Evolutionary conservation across 1,140 invertebrate species (phyloP), one percentile per base, ranked within the genome.

Genomic region (Papilio polytes): DNA sequence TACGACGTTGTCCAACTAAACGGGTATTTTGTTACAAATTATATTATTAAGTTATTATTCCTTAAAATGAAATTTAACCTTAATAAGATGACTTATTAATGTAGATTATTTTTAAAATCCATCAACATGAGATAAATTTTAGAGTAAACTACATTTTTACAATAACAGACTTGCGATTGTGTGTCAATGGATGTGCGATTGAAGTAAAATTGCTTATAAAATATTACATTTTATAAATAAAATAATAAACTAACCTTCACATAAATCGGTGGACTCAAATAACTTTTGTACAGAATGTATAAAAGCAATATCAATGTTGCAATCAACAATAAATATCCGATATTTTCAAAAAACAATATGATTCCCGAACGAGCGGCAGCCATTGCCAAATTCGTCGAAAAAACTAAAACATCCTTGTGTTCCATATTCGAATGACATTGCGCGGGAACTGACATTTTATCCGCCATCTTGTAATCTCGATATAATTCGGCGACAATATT

Each of bases 251-350:
- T 89, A 48, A 92, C 90, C 88, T 87, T 91, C 51, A 81, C 82
- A 82, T 89, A 91, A 18, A 87, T 76, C 0, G 90, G 81, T 3
- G 89, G 91, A 78, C 81, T 89, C 84, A 84, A 89, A 85, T 88
- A 93, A 66, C 85, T 83, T 80, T 88, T 91, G 83, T 91, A 92
- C 1, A 89, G 31, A 18, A 87, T 46, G 72, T 85, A 90, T 8
- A 89, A 22, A 18, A 89, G 1, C 20, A 86, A 70, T 44, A 82
- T 48, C 59, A 89, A 13, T 74, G 88, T 80, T 63, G 84, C 83
- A 86, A 82, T 20, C 12, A 85, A 36, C 3, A 89, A 8, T 26
- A 88, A 73, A 63, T 80, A 53, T n/a, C 79, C 72, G 51, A 73
- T 82, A 83, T 89, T 76, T 15, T 83, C 85, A 15, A 63, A 82